Base-by-base conservation (phyloP, 2,113 vertebrate species). In the Tenebrosternarchus preto region DNA sequence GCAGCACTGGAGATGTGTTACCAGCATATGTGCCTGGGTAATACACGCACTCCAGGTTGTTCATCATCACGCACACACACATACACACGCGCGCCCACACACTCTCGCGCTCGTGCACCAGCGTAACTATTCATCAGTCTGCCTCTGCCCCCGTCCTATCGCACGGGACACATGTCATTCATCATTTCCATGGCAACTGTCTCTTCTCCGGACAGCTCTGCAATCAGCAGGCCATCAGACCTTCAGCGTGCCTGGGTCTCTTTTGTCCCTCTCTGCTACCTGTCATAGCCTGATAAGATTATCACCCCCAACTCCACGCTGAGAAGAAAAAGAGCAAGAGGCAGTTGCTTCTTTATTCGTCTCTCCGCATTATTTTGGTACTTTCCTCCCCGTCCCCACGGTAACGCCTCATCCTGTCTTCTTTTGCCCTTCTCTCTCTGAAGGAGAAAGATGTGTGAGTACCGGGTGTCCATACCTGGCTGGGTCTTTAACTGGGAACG, bases 211-310 rank as follows among this genome's bases (percentile, higher is more conserved):
- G 92, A 94, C 94, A 93, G 87, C 93, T 82, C 93, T 82, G 94
- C 95, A 93, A 95, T 95, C 94, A 94, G 93, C 82, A 9, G 78
- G 86, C 36, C 91, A 94, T 93, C 93, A 93, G 92, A 91, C 89
- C 90, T 88, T 55, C 90, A 91, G 91, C 87, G 86, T 20, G 79
- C 90, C 83, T 89, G 85, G 87, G 90, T 87, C 91, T 88, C 90
- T 88, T 94, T 95, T 95, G 95, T 95, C 92, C 87, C 70, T 87
- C 90, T 90, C 90, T 87, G 81, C 89, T 92, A 92, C 93, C 94
- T 94, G 93, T 94, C 93, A 93, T 85, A 78, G 88, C 63, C 84
- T 92, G 94, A 95, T 95, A 95, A 95, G 94, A 95, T 95, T 95
- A 95, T 95, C 95, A 90, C 90, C 91, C 66, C 73, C 84, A 92